Evolutionary conservation across 2,888 invertebrate species (phyloP), one percentile per base, ranked within the genome.

Genomic region (Diadegma fenestrale): DNA sequence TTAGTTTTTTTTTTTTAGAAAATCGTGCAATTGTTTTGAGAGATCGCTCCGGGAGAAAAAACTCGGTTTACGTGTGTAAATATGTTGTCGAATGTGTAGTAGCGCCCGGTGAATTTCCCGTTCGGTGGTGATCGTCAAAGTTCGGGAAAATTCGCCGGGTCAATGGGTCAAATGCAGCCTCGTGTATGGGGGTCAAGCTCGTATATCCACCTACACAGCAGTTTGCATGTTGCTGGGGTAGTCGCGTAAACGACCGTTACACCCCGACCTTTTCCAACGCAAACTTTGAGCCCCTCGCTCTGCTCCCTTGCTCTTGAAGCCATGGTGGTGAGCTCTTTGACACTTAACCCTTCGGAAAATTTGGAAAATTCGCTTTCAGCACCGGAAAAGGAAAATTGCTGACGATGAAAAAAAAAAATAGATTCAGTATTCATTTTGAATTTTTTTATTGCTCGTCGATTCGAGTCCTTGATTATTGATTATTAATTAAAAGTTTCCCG

Each of bases 131-230:
- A 92, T 90, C 93, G 93, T 85, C 61, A 43, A 69, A 81, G 88
- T 90, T 93, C 93, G 93, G 89, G n/a, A 4, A n/a, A 37, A 87
- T 88, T 84, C 93, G 93, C 86, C 90, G 89, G 93, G 93, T 93
- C 93, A 93, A 93, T 93, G 92, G 93, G 93, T 93, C 93, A 93
- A 92, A 93, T 92, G 90, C 89, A 89, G 89, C 82, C 80, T 68
- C 90, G 89, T 89, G 90, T 88, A 92, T 89, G 91, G 90, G 91
- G 91, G 89, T 89, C 90, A 90, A 90, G 87, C 89, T 87, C 41
- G 45, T 51, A 69, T 30, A 58, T 33, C 43, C 43, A 68, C 43
- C 1, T 30, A 69, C 58, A 69, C 68, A 37, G 37, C 37, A 1
- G n/a, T n/a, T 54, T 30, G 48, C 88, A 88, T 82, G 84, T 87